Conservation (phyloP, 1,140 invertebrate genomes). For the Scaptodrosophila lebanonensis region DNA sequence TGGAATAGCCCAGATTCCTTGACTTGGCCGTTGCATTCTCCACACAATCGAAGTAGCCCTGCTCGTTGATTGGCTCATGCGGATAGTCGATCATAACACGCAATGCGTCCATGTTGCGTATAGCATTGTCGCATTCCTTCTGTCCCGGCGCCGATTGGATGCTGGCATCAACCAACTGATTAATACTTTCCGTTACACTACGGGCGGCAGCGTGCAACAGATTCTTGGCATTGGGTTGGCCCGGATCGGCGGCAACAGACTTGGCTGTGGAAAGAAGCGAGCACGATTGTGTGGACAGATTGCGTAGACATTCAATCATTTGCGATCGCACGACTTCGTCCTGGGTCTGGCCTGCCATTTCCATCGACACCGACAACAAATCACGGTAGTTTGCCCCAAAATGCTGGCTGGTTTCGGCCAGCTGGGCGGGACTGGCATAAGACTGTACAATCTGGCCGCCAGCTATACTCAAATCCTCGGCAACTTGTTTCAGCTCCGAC, state of each 20-base stretch:
- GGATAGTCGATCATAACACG: conserved; percentile 90
- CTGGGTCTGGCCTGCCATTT: conserved; percentile 88
- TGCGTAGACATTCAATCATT: conserved; percentile 91
- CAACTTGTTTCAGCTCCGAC: conserved; percentile 88
- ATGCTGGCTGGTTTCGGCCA: conserved; percentile 85
- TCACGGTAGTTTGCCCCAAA: conserved; percentile 89
- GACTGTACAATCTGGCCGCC: conserved; percentile 87
- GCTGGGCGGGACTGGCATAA: conserved; percentile 82
- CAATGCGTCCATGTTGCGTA: conserved; percentile 94
- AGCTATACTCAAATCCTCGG: conserved; percentile 88
- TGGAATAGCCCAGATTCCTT: conserved; percentile 90
- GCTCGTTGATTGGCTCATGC: conserved; percentile 91
- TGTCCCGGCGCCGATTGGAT: conserved; percentile 92
- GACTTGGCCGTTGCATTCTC: conserved; percentile 96
- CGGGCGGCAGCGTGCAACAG: conserved; percentile 90
- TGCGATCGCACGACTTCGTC: conserved; percentile 84
- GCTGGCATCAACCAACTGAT: conserved; percentile 90
- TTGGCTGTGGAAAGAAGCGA: conserved; percentile 93
- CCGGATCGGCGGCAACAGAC: conserved; percentile 91
- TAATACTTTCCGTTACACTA: conserved; percentile 94
- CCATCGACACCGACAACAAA: conserved; percentile 86
- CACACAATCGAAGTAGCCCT: conserved; percentile 95
- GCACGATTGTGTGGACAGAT: conserved; percentile 91
- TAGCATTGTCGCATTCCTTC: conserved; percentile 97
- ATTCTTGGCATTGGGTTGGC: conserved; percentile 93